Conservation (phyloP, 2,113 vertebrate species). For the Jacana jacana region DNA sequence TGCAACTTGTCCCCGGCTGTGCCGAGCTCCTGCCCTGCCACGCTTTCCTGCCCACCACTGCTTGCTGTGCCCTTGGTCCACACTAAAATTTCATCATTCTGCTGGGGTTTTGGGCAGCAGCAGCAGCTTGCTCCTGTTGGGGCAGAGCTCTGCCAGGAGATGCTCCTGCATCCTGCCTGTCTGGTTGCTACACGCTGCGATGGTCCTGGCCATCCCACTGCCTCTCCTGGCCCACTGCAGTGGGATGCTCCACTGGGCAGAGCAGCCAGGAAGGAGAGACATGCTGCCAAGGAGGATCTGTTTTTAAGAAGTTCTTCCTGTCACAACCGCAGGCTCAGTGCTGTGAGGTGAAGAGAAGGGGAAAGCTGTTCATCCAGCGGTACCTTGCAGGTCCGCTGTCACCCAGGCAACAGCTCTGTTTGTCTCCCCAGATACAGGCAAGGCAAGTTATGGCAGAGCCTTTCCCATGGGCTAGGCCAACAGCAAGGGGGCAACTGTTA, state of each 20-base stretch:
- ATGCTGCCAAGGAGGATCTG: too few species aligned
- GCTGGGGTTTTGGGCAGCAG: accelerated
- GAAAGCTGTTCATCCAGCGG: not conserved
- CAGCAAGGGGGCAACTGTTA: accelerated
- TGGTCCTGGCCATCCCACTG: accelerated
- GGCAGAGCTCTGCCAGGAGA: not conserved
- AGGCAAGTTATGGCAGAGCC: not conserved
- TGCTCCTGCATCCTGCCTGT: not conserved
- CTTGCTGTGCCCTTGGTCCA: accelerated
- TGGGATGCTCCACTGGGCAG: not conserved
- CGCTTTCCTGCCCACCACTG: not conserved
- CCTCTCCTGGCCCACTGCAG: not conserved
- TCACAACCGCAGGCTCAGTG: not conserved
- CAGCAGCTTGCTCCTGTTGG: accelerated
- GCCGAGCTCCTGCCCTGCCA: not conserved
- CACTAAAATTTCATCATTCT: accelerated
- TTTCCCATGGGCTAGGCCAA: not conserved
- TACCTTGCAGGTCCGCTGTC: not conserved
- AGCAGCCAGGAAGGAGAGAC: not conserved
- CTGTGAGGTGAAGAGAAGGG: not conserved
- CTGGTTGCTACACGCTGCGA: accelerated
- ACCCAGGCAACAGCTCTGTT: not conserved
- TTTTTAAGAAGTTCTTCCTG: not conserved
- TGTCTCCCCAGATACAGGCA: not conserved
- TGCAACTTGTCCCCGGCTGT: not conserved